A percentile compares a stretch with the other conserved stretches of the same genome.
Conservation (phyloP, 30 jellyfish, hydroid and myxozoan species). For the Nemopilema nomurai region DNA sequence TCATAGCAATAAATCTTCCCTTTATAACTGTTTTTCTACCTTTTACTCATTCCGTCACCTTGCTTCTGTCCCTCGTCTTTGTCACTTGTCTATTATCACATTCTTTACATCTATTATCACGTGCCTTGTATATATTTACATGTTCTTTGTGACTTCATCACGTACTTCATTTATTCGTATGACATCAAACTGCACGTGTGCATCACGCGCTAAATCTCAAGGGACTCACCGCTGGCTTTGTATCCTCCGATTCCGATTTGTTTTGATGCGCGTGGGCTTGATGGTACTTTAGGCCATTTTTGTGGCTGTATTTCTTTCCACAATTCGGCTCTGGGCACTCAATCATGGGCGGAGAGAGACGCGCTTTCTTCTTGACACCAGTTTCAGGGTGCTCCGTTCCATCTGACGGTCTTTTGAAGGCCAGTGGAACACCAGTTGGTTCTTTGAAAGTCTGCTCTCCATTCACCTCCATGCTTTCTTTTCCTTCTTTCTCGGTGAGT, state of each 20-base stretch:
- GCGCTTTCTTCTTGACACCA: slow-evolving; percentile 47
- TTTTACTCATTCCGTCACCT: neutral
- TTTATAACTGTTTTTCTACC: no score
- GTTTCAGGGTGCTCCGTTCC: slow-evolving; percentile 37
- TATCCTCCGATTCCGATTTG: slow-evolving; percentile 49
- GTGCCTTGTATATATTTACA: neutral
- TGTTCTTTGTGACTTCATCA: neutral
- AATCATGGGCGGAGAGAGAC: slow-evolving; percentile 69
- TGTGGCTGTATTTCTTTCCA: slow-evolving; percentile 76
- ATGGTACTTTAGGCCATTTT: slow-evolving; percentile 87
- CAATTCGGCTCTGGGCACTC: slow-evolving; percentile 97
- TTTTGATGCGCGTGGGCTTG: slow-evolving; percentile 81
- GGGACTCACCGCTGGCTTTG: slow-evolving; percentile 37
- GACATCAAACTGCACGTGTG: no score
- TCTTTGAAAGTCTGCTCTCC: slow-evolving; percentile 59
- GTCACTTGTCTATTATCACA: no score
- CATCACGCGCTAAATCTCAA: neutral
- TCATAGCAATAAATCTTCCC: no score
- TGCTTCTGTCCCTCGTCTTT: neutral
- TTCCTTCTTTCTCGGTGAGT: slow-evolving; percentile 37
- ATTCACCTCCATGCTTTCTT: slow-evolving; percentile 30
- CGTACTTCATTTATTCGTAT: neutral
- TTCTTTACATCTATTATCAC: neutral
- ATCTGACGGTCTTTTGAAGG: slow-evolving; percentile 60
- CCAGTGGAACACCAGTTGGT: slow-evolving; percentile 64